A percentile compares a stretch with the other conserved stretches of the same genome.
phyloP scores from a whole-genome alignment of 2,113 vertebrate genomes.

The Potamarius usumacintae region DNA sequence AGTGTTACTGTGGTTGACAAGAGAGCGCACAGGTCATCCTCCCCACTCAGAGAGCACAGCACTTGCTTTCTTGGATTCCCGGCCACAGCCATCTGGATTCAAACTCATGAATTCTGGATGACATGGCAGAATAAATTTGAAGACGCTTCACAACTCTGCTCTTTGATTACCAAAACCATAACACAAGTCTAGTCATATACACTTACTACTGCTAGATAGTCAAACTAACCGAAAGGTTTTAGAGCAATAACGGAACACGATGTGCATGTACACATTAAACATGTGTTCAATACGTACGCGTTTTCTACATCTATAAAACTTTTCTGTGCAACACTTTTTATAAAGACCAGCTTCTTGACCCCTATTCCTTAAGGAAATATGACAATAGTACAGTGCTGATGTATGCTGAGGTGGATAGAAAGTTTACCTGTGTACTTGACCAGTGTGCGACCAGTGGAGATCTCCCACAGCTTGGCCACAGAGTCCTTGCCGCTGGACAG shows the following conservation, averaged over 20 bases:
- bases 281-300: neutral
- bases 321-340: neutral
- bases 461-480: constrained; percentile 97
- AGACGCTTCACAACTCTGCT: neutral
- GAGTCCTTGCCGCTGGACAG: constrained; percentile 98
- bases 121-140: neutral
- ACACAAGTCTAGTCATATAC: neutral
- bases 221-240: neutral
- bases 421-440: constrained; percentile 94
- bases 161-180: neutral
- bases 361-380: neutral
- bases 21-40: neutral
- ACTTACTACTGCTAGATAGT: neutral
- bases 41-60: neutral
- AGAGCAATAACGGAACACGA: neutral
- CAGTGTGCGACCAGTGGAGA: constrained; percentile 91
- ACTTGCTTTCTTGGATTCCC: neutral
- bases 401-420: neutral
- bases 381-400: neutral
- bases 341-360: neutral
- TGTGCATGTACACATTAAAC: neutral
- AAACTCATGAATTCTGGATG: neutral
- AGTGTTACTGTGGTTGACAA: neutral
- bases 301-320: neutral
- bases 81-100: neutral